Percentiles rank a stretch among this genome's conserved stretches.
Evolutionary conservation across 2,888 invertebrate genomes (phyloP).

Genomic region (Erpobdella octoculata): DNA sequence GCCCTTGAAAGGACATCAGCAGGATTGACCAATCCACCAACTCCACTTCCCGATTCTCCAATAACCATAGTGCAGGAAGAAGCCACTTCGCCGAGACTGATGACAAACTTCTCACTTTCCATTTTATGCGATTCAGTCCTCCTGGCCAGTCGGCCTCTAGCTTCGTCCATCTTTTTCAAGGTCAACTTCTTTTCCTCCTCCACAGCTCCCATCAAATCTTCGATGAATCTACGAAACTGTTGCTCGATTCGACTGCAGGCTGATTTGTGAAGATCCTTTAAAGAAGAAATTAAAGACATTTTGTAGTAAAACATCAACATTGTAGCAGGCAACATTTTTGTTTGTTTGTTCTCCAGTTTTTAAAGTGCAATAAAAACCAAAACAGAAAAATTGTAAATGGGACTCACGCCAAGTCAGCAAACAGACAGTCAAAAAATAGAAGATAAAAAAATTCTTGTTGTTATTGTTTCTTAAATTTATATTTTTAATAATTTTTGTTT

Average conservation of each 20-base stretch:
- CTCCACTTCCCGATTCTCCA: background rate
- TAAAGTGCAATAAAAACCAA: too few species aligned
- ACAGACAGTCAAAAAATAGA: too few species aligned
- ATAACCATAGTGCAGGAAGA: slow-evolving; percentile 22
- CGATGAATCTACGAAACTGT: slow-evolving; percentile 42
- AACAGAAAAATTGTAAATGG: too few species aligned
- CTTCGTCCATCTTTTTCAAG: slow-evolving; percentile 31
- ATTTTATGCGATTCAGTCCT: slow-evolving; percentile 20
- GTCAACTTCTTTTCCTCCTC: slow-evolving; percentile 39
- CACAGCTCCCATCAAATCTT: slow-evolving; percentile 41
- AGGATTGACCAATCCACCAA: slow-evolving; percentile 4
- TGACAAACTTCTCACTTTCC: slow-evolving; percentile 27
- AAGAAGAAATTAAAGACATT: background rate
- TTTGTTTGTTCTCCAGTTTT: too few species aligned
- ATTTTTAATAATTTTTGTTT: too few species aligned
- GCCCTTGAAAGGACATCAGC: background rate
- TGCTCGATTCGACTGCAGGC: slow-evolving; percentile 41
- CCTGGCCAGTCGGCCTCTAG: slow-evolving; percentile 10
- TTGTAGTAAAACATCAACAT: too few species aligned
- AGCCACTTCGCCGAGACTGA: slow-evolving; percentile 23
- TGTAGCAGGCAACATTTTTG: too few species aligned
- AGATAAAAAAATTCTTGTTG: too few species aligned
- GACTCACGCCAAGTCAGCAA: too few species aligned
- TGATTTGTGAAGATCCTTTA: slow-evolving; percentile 25
- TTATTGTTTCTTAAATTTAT: too few species aligned